A percentile compares a stretch with the other conserved stretches of the same genome.
phyloP scores from a whole-genome alignment of 2,888 invertebrate genomes.

The Caenorhabditis sulstoni region DNA sequence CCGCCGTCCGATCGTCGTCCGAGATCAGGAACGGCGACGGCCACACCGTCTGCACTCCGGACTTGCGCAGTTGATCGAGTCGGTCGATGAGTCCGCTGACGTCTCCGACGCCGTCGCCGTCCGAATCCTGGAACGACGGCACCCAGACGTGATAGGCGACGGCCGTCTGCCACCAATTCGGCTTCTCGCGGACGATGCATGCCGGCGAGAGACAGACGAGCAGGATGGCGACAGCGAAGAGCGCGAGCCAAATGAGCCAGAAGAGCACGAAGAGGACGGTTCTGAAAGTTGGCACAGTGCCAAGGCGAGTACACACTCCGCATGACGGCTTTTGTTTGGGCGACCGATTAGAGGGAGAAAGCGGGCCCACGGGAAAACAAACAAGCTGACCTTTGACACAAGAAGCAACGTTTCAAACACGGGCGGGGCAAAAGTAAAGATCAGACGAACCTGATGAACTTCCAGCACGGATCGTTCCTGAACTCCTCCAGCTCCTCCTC shows the following conservation, averaged over 20 bases:
- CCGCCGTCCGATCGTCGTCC: constrained; percentile 66
- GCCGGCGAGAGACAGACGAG: constrained; percentile 71
- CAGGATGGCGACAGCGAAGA: constrained; percentile 70
- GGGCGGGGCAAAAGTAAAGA: too few relatives aligned
- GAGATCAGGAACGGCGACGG: constrained; percentile 70
- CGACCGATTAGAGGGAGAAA: constrained; percentile 12
- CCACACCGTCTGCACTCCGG: constrained; percentile 67
- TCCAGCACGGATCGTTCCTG: constrained; percentile 71
- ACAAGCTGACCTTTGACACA: constrained; percentile 7
- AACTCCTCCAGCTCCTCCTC: constrained; percentile 66
- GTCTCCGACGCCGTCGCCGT: constrained; percentile 91
- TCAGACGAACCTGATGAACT: constrained; percentile 57
- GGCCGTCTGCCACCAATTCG: constrained; percentile 77
- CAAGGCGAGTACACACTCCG: constrained; percentile 2
- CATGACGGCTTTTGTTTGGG: constrained; percentile 9
- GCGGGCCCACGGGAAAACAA: not conserved
- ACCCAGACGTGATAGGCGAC: constrained; percentile 85
- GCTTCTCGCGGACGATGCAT: constrained; percentile 67
- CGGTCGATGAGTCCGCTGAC: constrained; percentile 84
- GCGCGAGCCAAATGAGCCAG: constrained; percentile 73
- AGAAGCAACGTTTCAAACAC: not conserved
- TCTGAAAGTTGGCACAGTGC: constrained; percentile 62
- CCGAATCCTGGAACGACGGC: constrained; percentile 89
- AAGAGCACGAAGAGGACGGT: constrained; percentile 69
- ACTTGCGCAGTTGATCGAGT: constrained; percentile 61